These are phyloP conservation scores for Lepisosteus osseus DNA, from an alignment of 2,113 vertebrate species.

Conservation along the genomic window DNA sequence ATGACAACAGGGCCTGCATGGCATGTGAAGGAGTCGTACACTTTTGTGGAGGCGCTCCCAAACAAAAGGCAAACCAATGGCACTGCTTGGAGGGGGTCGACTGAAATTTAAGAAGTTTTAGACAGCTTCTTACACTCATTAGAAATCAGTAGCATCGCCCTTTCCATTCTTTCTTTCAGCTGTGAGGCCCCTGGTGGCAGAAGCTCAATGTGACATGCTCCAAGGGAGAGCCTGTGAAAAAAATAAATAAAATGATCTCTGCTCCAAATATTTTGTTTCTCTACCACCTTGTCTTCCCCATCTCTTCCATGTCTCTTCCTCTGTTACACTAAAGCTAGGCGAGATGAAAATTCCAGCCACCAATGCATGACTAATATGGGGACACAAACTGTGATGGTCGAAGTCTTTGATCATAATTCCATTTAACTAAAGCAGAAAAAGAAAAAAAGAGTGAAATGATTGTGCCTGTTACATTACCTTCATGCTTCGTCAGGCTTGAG, in stretches of 20 bases:
- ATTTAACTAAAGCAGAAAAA: conserved; percentile 48
- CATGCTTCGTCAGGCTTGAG: conserved; percentile 54
- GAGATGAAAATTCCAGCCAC: conserved; percentile 56
- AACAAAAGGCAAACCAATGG: not conserved
- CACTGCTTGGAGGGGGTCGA: not conserved
- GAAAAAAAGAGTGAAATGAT: conserved; percentile 31
- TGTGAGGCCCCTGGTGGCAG: not conserved
- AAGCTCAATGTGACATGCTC: not conserved
- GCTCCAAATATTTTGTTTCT: conserved; percentile 16
- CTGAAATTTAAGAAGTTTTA: not conserved
- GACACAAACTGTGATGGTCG: conserved; percentile 57
- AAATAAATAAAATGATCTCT: not conserved
- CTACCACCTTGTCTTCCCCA: conserved; percentile 42
- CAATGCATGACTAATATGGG: conserved; percentile 62
- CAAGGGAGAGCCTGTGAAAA: not conserved
- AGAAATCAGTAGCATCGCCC: not conserved
- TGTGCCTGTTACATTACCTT: conserved; percentile 52
- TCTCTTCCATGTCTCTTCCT: conserved; percentile 40
- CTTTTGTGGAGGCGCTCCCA: not conserved
- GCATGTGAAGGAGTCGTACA: not conserved
- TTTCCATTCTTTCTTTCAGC: conserved; percentile 5
- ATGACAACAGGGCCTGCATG: not conserved
- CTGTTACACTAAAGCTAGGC: conserved; percentile 22
- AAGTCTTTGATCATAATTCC: conserved; percentile 64
- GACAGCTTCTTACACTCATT: not conserved